Conservation (phyloP, 1,140 invertebrate genomes). For the Neodiprion pinetum region DNA sequence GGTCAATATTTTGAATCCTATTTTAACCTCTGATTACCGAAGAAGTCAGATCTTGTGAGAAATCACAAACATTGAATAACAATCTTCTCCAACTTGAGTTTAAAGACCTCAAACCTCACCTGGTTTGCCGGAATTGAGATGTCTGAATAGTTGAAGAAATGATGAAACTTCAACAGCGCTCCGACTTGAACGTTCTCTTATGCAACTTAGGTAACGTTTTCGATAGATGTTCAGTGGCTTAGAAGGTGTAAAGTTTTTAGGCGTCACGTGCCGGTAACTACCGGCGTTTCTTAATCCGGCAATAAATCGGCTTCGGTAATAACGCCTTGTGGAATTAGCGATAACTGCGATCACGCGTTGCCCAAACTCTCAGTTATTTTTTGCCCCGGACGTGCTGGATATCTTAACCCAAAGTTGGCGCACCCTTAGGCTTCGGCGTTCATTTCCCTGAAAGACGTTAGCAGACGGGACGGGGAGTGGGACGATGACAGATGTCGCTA, state of each 20-base stretch:
- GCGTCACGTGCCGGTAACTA: conserved; percentile 33
- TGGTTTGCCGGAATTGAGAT: no score
- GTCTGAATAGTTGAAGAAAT: no score
- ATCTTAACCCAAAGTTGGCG: conserved; percentile 7
- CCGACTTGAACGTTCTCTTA: no score
- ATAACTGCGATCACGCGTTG: conserved; percentile 42
- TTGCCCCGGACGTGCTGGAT: conserved; percentile 32
- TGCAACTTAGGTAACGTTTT: background rate
- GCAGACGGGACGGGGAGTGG: background rate
- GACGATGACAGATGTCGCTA: background rate
- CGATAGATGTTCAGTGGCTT: background rate
- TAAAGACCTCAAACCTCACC: no score
- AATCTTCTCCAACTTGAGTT: no score
- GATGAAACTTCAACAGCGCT: no score
- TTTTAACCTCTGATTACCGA: no score
- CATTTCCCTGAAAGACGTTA: background rate
- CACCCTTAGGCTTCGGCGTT: background rate
- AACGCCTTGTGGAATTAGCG: conserved; percentile 41
- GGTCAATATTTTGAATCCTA: no score
- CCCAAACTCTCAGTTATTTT: conserved; percentile 31
- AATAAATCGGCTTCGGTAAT: conserved; percentile 35
- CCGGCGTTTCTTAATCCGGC: conserved; percentile 33
- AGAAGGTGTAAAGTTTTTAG: background rate
- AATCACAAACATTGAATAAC: no score
- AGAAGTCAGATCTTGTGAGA: no score